Evolutionary conservation across 2,888 invertebrate genomes (phyloP).

Genomic region (Agrochola circellaris): DNA sequence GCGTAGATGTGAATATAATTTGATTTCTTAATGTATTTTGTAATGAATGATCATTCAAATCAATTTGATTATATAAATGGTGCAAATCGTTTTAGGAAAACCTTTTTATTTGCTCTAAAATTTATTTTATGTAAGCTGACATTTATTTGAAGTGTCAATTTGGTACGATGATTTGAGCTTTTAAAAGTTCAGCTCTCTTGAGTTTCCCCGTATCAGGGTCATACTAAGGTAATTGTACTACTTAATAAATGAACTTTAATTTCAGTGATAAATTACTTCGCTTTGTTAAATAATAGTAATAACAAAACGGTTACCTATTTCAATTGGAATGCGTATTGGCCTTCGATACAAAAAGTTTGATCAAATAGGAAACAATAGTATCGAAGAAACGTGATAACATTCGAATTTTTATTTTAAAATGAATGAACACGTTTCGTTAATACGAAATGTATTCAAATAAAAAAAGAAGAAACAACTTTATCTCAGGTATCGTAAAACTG

Average conservation of each 20-base stretch:
- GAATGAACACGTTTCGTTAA: conserved; percentile 33
- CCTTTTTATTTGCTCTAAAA: neutral
- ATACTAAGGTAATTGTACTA: neutral
- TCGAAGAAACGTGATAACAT: conserved; percentile 20
- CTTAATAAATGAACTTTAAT: neutral
- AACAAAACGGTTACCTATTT: conserved; percentile 20
- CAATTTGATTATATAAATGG: conserved; percentile 24
- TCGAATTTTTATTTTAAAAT: conserved; percentile 1
- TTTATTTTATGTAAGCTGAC: neutral
- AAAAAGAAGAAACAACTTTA: neutral
- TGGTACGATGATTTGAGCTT: conserved; percentile 32
- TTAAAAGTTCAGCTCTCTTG: neutral
- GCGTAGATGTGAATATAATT: conserved; percentile 24
- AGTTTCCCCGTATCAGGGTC: neutral
- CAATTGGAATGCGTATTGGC: conserved; percentile 35
- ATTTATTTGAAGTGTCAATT: conserved; percentile 25
- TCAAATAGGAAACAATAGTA: conserved; percentile 52
- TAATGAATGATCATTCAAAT: neutral
- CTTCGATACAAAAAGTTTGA: conserved; percentile 48
- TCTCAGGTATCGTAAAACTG: no score
- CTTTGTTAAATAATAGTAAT: conserved; percentile 16
- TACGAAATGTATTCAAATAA: neutral
- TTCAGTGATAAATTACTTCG: neutral
- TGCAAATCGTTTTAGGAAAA: conserved; percentile 8
- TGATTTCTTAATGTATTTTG: conserved; percentile 10